Conservation (phyloP, 2,113 vertebrate genomes). For the Eulemur macaco region DNA sequence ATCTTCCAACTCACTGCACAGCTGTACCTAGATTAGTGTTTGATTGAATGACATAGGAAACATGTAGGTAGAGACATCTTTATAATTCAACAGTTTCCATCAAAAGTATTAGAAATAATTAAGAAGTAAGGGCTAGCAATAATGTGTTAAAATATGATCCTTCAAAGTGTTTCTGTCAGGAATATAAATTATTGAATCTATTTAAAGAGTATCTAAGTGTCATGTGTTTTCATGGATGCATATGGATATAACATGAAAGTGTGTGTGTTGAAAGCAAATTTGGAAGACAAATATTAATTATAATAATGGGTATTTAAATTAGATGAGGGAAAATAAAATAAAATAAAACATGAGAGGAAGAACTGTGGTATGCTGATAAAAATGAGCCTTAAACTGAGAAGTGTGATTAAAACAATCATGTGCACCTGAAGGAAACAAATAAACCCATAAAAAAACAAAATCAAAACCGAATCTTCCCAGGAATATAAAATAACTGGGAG, state of each 20-base stretch:
- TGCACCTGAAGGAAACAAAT: not conserved
- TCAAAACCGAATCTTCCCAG: not conserved
- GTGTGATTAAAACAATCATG: not conserved
- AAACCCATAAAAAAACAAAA: not conserved
- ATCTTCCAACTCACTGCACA: not conserved
- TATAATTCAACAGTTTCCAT: not conserved
- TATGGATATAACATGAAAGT: not conserved
- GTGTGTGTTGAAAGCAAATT: not conserved
- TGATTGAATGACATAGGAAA: not conserved
- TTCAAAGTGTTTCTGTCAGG: not conserved
- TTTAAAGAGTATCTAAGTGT: not conserved
- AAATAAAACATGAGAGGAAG: not conserved
- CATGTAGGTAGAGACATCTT: fast-evolving
- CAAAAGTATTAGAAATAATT: not conserved
- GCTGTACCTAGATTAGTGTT: not conserved
- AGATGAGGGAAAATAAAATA: not conserved
- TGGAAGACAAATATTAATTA: not conserved
- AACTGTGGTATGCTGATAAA: not conserved
- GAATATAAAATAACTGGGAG: not conserved
- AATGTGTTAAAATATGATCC: not conserved
- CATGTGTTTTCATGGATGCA: not conserved
- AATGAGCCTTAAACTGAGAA: not conserved
- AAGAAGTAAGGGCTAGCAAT: not conserved
- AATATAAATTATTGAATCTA: not conserved
- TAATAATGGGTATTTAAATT: not conserved